A percentile compares a stretch with the other conserved stretches of the same genome.
Evolutionary conservation across 2,113 vertebrate species (phyloP).

Genomic region (Triplophysa rosa): DNA sequence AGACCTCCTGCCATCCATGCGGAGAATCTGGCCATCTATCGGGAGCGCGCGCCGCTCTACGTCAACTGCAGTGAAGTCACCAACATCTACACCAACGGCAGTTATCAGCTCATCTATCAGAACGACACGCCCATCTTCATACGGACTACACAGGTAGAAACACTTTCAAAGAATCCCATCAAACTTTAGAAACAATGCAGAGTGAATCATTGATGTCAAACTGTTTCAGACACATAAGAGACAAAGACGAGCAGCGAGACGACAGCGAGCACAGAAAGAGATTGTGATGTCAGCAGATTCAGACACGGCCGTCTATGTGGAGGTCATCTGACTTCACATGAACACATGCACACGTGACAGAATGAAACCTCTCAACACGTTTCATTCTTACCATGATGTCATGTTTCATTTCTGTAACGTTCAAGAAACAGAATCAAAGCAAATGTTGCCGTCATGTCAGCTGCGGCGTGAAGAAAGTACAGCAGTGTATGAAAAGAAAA

Average conservation of each 20-base stretch:
- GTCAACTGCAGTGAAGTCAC: constrained; percentile 78
- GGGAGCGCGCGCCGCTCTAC: constrained; percentile 70
- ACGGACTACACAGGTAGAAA: constrained; percentile 69
- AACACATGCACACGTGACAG: neutral
- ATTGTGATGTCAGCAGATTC: constrained; percentile 58
- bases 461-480: no score
- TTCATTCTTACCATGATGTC: no score
- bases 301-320: constrained; percentile 73
- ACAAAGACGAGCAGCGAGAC: constrained; percentile 48
- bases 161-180: neutral
- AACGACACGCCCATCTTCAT: constrained; percentile 77
- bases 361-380: neutral
- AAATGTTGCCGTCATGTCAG: no score
- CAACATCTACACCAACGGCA: constrained; percentile 77
- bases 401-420: no score
- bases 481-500: no score
- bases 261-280: constrained; percentile 38
- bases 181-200: neutral
- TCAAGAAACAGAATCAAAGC: no score
- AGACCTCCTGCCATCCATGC: constrained; percentile 54
- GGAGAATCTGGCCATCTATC: constrained; percentile 61
- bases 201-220: neutral
- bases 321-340: constrained; percentile 66
- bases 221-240: constrained; percentile 48
- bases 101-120: constrained; percentile 78